A percentile compares a stretch with the other conserved stretches of the same genome.
Evolutionary conservation across 2,797 vertebrate genomes (phyloP).

Genomic region (Pangasius sanitwongsei): DNA sequence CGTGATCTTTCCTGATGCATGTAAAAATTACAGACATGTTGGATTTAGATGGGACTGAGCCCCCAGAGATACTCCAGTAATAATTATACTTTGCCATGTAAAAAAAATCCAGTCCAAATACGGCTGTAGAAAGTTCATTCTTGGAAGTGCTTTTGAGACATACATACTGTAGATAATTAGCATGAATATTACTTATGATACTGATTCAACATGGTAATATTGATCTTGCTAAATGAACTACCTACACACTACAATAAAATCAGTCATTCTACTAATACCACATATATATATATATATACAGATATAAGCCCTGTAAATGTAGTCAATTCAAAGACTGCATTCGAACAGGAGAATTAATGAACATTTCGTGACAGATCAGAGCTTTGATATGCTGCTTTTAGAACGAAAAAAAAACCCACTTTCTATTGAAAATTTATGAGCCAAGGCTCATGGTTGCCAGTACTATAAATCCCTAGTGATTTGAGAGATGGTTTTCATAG

Average conservation of each 20-base stretch:
- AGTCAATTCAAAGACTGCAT: background rate
- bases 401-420: background rate
- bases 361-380: conserved; percentile 1
- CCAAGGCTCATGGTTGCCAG: background rate
- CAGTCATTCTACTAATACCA: background rate
- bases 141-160: background rate
- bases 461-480: conserved; percentile 21
- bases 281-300: background rate
- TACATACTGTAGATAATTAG: background rate
- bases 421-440: conserved; percentile 14
- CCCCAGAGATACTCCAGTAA: background rate
- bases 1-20: background rate
- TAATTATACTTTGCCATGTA: background rate
- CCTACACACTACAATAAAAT: background rate
- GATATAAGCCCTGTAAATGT: background rate
- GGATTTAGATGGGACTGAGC: background rate
- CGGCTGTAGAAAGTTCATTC: background rate
- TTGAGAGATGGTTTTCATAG: conserved; percentile 21
- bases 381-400: background rate
- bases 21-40: background rate
- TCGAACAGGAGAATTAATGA: background rate
- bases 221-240: background rate
- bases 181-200: background rate
- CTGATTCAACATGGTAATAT: background rate
- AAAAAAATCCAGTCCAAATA: background rate